Base-by-base conservation (phyloP, 2,797 vertebrate species). In the Euthynnus affinis region DNA sequence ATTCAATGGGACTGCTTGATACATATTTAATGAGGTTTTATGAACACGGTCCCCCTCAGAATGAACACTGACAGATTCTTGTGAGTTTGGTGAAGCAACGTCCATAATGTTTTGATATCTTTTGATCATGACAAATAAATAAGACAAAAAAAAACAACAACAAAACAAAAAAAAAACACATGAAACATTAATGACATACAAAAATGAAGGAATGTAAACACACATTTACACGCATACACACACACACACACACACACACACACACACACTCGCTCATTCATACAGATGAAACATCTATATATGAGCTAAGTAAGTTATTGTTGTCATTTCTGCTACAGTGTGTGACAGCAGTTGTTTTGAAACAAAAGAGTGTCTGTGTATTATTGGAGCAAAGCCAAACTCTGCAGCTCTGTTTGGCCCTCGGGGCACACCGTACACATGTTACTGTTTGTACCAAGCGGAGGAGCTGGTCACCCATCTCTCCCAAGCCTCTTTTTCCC, bases 151-250 rank as follows among this genome's bases (percentile, higher is more conserved):
- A 56, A n/a, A n/a, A n/a, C n/a, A n/a, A n/a, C n/a, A n/a, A n/a
- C n/a, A n/a, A n/a, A n/a, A n/a, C n/a, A n/a, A n/a, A n/a, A 62
- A 58, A 76, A 25, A 5, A 49, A 15, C 12, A 72, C 60, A 79
- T 49, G 53, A 77, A 89, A 69, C 6, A 60, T 64, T 57, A 34
- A 78, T 64, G 58, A 76, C 56, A 37, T 58, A 82, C 23, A 84
- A 70, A 86, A 91, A 84, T 59, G 17, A 62, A 79, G 91, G 88
- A 92, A 91, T 85, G 84, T 85, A 74, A 83, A 87, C 87, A 75
- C 3, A 70, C 74, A 49, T 15, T 76, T 44, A 74, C 42, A 52
- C 71, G 8, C 74, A 44, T 62, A 42, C 62, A 15, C 15, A 74
- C 61, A 71, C 66, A 37, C 63, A 48, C 58, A 22, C 64, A 52